A percentile compares a stretch with the other conserved stretches of the same genome.
phyloP scores from a whole-genome alignment of 1,140 invertebrate species.

The Papilio machaon region DNA sequence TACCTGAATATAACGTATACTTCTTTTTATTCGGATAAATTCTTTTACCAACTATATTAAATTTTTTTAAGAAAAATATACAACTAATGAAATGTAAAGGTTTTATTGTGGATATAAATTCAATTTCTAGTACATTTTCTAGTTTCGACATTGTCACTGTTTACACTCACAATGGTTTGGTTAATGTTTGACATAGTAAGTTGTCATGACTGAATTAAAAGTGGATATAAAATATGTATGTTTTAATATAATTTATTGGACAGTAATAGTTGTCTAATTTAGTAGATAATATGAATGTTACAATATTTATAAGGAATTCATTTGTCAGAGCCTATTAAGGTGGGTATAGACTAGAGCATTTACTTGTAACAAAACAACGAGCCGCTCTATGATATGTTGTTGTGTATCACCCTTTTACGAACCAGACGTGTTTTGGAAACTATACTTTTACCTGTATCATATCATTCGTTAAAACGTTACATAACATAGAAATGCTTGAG shows the following conservation, averaged over 20 bases:
- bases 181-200: background rate
- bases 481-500: too few species aligned
- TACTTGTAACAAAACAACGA: too few species aligned
- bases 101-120: slow-evolving; percentile 40
- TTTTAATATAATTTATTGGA: background rate
- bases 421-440: too few species aligned
- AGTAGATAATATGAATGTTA: background rate
- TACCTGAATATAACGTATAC: background rate
- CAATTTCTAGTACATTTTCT: slow-evolving; percentile 39
- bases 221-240: background rate
- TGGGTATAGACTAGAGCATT: too few species aligned
- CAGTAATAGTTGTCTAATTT: background rate
- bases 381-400: too few species aligned
- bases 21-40: slow-evolving; percentile 23
- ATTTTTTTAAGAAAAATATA: slow-evolving; percentile 42
- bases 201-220: background rate
- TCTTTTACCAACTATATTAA: slow-evolving; percentile 31
- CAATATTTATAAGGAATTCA: background rate
- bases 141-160: slow-evolving; percentile 7
- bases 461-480: too few species aligned
- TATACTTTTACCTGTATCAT: too few species aligned
- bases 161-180: background rate
- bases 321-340: too few species aligned
- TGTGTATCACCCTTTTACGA: too few species aligned
- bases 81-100: slow-evolving; percentile 35